Percentiles rank a stretch among this genome's conserved stretches.
Conservation (phyloP, 2,797 vertebrate genomes). For the Aulostomus chinensis region DNA sequence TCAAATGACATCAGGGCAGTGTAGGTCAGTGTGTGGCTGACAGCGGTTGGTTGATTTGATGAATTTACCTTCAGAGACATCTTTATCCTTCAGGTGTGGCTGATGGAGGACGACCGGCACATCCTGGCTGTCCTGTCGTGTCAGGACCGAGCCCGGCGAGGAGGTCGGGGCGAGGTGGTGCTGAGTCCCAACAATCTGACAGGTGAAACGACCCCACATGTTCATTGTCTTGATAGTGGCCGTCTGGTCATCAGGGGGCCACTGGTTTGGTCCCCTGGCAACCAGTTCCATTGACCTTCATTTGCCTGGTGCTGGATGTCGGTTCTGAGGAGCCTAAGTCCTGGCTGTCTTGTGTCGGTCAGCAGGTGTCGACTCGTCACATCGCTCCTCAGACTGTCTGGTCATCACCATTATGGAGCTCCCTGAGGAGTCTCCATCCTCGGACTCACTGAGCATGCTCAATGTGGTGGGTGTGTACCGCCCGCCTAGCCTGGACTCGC, state of each 20-base stretch:
- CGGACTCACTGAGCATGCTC: slow-evolving; percentile 81
- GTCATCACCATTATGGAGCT: slow-evolving; percentile 91
- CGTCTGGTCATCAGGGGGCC: too few species aligned
- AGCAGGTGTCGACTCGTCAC: slow-evolving; percentile 39
- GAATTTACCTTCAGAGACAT: too few species aligned
- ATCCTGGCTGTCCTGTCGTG: slow-evolving; percentile 81
- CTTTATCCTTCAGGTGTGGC: slow-evolving; percentile 69
- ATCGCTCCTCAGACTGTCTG: slow-evolving; percentile 84
- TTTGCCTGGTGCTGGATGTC: too few species aligned
- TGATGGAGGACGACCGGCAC: slow-evolving; percentile 84
- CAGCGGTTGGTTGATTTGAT: too few species aligned
- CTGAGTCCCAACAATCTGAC: slow-evolving; percentile 82
- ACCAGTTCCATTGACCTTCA: too few species aligned
- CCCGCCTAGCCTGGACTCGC: slow-evolving; percentile 76
- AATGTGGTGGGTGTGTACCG: slow-evolving; percentile 85
- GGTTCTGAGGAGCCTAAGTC: background rate
- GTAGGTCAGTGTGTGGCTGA: too few species aligned
- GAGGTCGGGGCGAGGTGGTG: slow-evolving; percentile 78
- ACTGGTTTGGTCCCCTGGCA: too few species aligned
- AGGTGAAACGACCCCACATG: slow-evolving; percentile 25
- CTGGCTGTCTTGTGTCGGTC: background rate
- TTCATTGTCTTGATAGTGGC: background rate
- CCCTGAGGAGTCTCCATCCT: slow-evolving; percentile 79
- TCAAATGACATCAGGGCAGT: too few species aligned
- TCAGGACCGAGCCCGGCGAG: slow-evolving; percentile 67